Conservation (phyloP, 2,888 invertebrate species). For the Drosophila nr. medialis region DNA sequence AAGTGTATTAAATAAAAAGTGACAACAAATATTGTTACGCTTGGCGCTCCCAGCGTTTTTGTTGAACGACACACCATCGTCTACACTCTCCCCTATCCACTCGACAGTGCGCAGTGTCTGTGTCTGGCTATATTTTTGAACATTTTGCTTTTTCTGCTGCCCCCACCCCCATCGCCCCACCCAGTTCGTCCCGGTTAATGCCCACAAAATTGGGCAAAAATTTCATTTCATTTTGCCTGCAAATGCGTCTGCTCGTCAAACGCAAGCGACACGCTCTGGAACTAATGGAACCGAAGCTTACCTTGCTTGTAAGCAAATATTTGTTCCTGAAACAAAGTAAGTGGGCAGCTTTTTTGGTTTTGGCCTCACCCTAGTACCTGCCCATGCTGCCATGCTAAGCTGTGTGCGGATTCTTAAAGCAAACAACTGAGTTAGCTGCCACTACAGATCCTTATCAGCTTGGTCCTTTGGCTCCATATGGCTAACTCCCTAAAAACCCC, state of each 20-base stretch:
- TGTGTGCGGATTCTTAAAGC: conserved; percentile 77
- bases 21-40: conserved; percentile 77
- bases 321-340: conserved; percentile 73
- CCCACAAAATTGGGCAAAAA: conserved; percentile 75
- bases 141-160: not conserved
- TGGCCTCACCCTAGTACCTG: not conserved
- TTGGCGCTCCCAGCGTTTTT: conserved; percentile 38
- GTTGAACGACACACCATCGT: conserved; percentile 9
- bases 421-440: conserved; percentile 57
- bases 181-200: conserved; percentile 57
- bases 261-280: conserved; percentile 42
- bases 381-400: conserved; percentile 63
- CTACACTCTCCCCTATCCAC: not conserved
- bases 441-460: conserved; percentile 11
- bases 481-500: not conserved
- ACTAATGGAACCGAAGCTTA: conserved; percentile 78
- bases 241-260: conserved; percentile 39
- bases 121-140: conserved; percentile 11
- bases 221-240: conserved; percentile 59
- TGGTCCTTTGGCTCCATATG: conserved; percentile 3
- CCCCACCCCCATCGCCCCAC: not conserved
- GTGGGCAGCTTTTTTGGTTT: conserved; percentile 35
- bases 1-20: conserved; percentile 76
- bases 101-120: conserved; percentile 18
- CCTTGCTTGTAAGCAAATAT: conserved; percentile 77